Percentiles rank a stretch among this genome's conserved stretches.
Conservation (phyloP, 2,113 vertebrate species). For the Tamias sibiricus region DNA sequence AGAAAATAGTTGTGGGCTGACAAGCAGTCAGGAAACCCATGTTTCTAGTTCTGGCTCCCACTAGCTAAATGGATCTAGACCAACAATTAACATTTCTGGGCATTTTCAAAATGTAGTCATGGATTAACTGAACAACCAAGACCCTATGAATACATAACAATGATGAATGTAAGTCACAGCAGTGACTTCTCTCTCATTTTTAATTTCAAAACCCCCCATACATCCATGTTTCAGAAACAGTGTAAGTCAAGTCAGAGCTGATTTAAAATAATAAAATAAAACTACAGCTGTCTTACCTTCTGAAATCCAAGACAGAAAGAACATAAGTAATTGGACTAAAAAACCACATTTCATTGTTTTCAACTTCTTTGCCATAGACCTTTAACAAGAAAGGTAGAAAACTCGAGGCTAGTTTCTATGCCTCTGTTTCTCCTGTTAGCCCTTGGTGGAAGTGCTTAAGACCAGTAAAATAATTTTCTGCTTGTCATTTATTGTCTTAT, state of each 20-base stretch:
- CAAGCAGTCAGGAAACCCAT: neutral
- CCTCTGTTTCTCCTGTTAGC: constrained; percentile 24
- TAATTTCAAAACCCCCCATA: neutral
- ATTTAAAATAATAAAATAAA: constrained; percentile 26
- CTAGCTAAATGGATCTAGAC: neutral
- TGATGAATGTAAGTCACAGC: neutral
- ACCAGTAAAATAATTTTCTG: neutral
- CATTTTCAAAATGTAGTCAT: neutral
- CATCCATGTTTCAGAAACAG: neutral
- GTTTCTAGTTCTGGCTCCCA: neutral
- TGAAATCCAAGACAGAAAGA: constrained; percentile 18
- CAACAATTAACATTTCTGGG: constrained; percentile 1
- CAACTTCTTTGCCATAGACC: constrained; percentile 3
- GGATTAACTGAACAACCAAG: neutral
- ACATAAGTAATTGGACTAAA: neutral
- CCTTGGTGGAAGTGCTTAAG: neutral
- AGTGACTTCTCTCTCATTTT: neutral
- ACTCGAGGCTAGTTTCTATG: neutral
- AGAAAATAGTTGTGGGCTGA: neutral
- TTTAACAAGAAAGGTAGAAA: constrained; percentile 23
- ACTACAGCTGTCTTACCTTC: neutral
- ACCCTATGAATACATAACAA: neutral
- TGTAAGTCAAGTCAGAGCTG: neutral
- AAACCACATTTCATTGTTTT: constrained; percentile 7
- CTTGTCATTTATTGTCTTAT: neutral